Evolutionary conservation across 2,113 vertebrate genomes (phyloP).

Genomic region (Gobiocypris rarus): DNA sequence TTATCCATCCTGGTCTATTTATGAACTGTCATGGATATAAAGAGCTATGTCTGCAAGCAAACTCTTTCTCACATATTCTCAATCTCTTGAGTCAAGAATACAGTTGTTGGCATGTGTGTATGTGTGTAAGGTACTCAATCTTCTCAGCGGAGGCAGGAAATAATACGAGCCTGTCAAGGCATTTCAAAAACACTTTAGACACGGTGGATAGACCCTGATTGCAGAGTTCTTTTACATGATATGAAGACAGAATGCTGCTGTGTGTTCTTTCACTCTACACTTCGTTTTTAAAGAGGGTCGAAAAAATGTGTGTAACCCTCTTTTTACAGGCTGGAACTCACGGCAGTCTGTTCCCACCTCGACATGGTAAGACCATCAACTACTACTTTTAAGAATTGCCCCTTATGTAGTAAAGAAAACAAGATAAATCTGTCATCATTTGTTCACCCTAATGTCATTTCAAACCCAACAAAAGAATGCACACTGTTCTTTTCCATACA

Average conservation of each 20-base stretch:
- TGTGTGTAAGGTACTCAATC: conserved; percentile 4
- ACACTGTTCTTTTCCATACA: background rate
- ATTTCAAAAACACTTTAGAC: conserved; percentile 31
- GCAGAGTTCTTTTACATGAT: conserved; percentile 9
- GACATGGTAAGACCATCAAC: conserved; percentile 64
- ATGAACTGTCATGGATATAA: background rate
- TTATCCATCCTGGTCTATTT: background rate
- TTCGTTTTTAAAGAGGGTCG: background rate
- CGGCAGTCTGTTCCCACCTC: conserved; percentile 61
- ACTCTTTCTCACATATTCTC: conserved; percentile 12
- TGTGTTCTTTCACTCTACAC: background rate
- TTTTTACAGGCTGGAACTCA: conserved; percentile 53
- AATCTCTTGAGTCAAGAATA: background rate
- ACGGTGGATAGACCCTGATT: background rate
- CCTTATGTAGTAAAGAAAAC: background rate
- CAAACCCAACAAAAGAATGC: background rate
- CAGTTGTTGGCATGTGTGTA: conserved; percentile 11
- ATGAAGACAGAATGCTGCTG: background rate
- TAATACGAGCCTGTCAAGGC: background rate
- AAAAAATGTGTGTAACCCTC: background rate
- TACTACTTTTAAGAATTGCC: background rate
- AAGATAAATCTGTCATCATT: background rate
- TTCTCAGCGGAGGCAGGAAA: conserved; percentile 6
- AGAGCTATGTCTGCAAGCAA: background rate
- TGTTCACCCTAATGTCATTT: background rate